A percentile compares a stretch with the other conserved stretches of the same genome.
phyloP scores from a whole-genome alignment of 2,888 invertebrate species.

The Diadegma fenestrale region DNA sequence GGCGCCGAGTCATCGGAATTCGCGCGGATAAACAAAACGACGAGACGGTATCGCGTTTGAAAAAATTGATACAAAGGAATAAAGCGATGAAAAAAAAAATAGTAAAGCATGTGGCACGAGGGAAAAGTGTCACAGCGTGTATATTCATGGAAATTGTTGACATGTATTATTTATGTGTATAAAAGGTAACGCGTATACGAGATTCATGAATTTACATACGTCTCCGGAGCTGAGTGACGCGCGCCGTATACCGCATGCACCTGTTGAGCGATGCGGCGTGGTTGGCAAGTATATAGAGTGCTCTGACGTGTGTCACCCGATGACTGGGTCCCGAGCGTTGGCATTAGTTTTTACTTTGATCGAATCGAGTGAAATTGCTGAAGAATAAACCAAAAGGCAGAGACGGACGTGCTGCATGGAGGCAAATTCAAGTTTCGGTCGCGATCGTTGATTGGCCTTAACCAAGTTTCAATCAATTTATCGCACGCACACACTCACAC shows the following conservation, averaged over 20 bases:
- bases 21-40: neutral
- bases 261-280: slow-evolving; percentile 74
- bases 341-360: slow-evolving; percentile 22
- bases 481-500: neutral
- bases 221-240: slow-evolving; percentile 66
- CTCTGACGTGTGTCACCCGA: slow-evolving; percentile 63
- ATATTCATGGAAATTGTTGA: slow-evolving; percentile 47
- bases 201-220: slow-evolving; percentile 73
- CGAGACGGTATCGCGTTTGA: neutral
- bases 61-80: neutral
- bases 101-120: neutral
- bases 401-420: neutral
- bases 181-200: slow-evolving; percentile 36
- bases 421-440: neutral
- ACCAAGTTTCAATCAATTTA: slow-evolving; percentile 14
- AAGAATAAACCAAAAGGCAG: neutral
- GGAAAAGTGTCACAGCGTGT: neutral
- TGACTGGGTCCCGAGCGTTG: slow-evolving; percentile 37
- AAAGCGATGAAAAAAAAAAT: slow-evolving; percentile 10
- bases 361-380: neutral
- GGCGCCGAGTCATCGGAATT: neutral
- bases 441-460: neutral
- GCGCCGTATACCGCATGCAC: slow-evolving; percentile 73
- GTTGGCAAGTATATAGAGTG: slow-evolving; percentile 45
- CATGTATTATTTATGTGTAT: slow-evolving; percentile 41